Evolutionary conservation across 2,888 invertebrate species (phyloP).

Genomic region (Marronus borbonicus): DNA sequence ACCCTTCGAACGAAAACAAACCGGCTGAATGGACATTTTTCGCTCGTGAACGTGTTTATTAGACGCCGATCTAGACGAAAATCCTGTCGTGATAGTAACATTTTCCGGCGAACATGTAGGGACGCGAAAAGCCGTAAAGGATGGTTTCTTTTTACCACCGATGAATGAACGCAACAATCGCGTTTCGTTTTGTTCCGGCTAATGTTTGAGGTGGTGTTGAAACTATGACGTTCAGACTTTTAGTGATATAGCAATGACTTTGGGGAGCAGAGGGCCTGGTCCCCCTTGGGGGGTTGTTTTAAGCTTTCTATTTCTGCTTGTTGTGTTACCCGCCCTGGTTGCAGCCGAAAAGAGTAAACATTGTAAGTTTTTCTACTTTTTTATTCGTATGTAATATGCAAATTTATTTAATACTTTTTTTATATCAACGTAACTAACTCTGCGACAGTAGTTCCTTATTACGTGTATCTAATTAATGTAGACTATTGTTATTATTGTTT

Average conservation of each 20-base stretch:
- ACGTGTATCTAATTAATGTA: neutral
- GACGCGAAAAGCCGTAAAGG: constrained; percentile 18
- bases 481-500: neutral
- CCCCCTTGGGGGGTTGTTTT: constrained; percentile 63
- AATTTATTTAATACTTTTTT: no score
- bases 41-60: constrained; percentile 33
- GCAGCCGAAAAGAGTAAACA: constrained; percentile 67
- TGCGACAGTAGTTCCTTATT: no score
- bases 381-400: neutral
- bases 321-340: constrained; percentile 59
- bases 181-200: constrained; percentile 20
- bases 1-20: constrained; percentile 21
- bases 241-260: constrained; percentile 59
- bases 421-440: no score
- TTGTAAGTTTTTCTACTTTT: constrained; percentile 62
- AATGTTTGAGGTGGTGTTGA: constrained; percentile 32
- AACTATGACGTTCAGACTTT: constrained; percentile 38
- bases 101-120: constrained; percentile 38
- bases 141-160: neutral
- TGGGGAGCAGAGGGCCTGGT: constrained; percentile 62
- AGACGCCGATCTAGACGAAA: constrained; percentile 13
- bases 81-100: constrained; percentile 35
- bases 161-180: constrained; percentile 17
- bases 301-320: constrained; percentile 60
- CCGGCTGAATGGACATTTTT: constrained; percentile 5